phyloP scores from a whole-genome alignment of 2,113 vertebrate species.

The Neoarius graeffei region DNA sequence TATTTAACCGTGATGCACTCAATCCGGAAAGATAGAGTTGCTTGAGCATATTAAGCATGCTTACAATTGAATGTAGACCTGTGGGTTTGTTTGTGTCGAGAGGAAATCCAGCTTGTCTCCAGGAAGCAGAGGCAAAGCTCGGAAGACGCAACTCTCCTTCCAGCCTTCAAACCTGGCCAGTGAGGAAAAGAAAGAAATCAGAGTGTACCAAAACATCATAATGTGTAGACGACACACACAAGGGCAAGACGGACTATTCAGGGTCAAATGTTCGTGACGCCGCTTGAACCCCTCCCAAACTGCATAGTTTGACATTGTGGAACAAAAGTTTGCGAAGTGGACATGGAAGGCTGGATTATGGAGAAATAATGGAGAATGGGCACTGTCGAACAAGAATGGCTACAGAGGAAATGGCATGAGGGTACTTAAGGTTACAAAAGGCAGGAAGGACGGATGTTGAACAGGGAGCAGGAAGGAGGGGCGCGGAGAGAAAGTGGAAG shows the following conservation, averaged over 20 bases:
- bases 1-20: constrained; percentile 6
- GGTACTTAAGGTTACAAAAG: constrained; percentile 29
- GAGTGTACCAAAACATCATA: neutral
- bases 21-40: constrained; percentile 1
- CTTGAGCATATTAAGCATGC: constrained; percentile 4
- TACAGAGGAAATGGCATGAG: constrained; percentile 17
- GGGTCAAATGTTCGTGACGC: constrained; percentile 7
- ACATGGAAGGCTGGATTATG: neutral
- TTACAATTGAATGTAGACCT: neutral
- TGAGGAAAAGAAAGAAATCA: neutral
- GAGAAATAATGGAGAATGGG: neutral
- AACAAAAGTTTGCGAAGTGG: neutral
- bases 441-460: constrained; percentile 30
- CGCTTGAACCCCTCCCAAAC: neutral
- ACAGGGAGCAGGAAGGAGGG: constrained; percentile 17
- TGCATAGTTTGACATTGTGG: neutral
- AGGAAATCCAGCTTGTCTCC: constrained; percentile 20
- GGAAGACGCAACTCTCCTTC: constrained; percentile 5
- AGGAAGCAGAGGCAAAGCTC: constrained; percentile 26
- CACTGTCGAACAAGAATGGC: neutral
- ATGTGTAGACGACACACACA: neutral
- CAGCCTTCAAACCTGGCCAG: neutral
- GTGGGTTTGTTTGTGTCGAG: neutral
- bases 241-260: neutral
- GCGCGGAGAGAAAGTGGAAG: constrained; percentile 43